A percentile compares a stretch with the other conserved stretches of the same genome.
Evolutionary conservation across 2,797 vertebrate species (phyloP).

Genomic region (Setipinna tenuifilis): DNA sequence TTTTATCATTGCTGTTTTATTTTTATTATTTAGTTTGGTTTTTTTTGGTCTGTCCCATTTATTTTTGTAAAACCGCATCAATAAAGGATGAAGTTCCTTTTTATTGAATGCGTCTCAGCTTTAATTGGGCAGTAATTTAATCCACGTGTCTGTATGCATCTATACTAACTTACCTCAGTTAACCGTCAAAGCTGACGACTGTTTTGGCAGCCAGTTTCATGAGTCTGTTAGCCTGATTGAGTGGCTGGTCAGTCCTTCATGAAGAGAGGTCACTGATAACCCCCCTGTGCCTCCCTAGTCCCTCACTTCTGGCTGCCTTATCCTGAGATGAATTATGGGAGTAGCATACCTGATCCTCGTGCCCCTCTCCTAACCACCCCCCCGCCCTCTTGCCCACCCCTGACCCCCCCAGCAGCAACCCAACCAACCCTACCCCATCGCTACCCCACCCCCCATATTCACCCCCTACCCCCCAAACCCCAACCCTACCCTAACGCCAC

Average conservation of each 20-base stretch:
- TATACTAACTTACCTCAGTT: not conserved
- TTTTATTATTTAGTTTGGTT: not conserved
- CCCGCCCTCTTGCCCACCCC: too few species aligned
- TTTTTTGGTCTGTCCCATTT: not conserved
- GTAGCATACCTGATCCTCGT: too few species aligned
- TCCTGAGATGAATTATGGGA: not conserved
- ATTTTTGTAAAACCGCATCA: not conserved
- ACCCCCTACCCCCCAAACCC: too few species aligned
- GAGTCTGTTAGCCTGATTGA: not conserved
- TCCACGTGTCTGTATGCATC: not conserved
- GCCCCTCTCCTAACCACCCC: too few species aligned
- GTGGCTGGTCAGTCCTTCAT: not conserved
- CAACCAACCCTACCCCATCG: too few species aligned
- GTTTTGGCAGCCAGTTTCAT: not conserved
- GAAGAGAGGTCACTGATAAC: not conserved
- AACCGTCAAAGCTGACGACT: not conserved
- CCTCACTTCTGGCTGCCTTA: not conserved
- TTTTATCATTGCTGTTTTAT: not conserved
- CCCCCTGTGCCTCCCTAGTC: not conserved
- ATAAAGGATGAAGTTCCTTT: not conserved
- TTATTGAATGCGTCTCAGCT: conserved; percentile 2
- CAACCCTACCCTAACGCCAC: too few species aligned
- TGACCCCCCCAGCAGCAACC: too few species aligned
- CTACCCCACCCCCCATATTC: too few species aligned
- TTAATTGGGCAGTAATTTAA: not conserved